These are phyloP conservation scores for Isurus oxyrinchus DNA, from an alignment of 2,113 vertebrate species.

Conservation along the genomic window DNA sequence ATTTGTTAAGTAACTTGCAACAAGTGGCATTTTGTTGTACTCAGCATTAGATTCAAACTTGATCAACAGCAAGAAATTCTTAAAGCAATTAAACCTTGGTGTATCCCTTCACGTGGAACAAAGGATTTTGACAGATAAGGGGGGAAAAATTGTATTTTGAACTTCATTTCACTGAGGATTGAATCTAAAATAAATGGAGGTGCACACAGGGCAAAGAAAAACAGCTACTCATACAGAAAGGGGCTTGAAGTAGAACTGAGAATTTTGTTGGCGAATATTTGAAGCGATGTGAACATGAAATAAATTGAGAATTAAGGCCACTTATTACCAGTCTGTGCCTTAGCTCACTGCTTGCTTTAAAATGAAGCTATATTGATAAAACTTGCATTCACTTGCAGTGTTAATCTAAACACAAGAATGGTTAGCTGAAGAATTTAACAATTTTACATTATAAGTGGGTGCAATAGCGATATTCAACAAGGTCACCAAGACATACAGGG, in stretches of 20 bases:
- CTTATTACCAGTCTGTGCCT: neutral
- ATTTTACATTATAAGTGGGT: neutral
- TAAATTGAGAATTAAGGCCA: neutral
- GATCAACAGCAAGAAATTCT: neutral
- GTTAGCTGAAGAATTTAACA: neutral
- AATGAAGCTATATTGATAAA: too few relatives aligned
- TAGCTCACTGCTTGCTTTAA: neutral
- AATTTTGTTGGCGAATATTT: neutral
- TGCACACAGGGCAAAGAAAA: neutral
- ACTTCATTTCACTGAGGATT: neutral
- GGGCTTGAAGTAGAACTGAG: neutral
- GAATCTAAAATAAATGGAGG: neutral
- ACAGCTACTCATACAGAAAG: neutral
- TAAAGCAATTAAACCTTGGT: neutral
- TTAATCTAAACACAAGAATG: neutral
- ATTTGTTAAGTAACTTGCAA: neutral
- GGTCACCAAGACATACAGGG: neutral
- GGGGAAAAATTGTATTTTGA: neutral
- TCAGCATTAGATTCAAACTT: neutral
- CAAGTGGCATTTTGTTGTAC: neutral
- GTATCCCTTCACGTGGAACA: neutral
- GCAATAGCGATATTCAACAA: neutral
- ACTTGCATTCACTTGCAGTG: too few relatives aligned
- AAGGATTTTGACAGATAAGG: neutral
- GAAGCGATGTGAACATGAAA: too few relatives aligned